Conservation (phyloP, 2,888 invertebrate genomes). For the Ypsolopha sequella region DNA sequence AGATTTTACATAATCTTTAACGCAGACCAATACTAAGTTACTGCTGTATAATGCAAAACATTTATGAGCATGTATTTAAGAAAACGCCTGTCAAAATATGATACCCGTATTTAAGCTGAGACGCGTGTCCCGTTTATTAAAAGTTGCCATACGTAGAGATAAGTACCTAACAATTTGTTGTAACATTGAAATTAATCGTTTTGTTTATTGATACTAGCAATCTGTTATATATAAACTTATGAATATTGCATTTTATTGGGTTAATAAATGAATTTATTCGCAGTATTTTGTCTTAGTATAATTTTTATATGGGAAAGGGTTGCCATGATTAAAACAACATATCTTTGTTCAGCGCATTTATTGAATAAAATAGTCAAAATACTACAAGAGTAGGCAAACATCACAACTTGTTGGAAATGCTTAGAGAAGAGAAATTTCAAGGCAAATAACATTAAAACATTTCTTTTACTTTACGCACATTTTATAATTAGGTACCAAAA, state of each 20-base stretch:
- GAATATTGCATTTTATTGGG: constrained; percentile 4
- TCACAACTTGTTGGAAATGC: constrained; percentile 67
- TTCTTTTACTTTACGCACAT: constrained; percentile 48
- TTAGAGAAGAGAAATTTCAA: constrained; percentile 52
- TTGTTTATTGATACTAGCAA: background rate
- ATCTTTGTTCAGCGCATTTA: constrained; percentile 57
- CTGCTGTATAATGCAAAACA: no score
- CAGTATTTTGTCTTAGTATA: background rate
- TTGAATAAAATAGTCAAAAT: constrained; percentile 68
- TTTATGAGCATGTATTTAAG: no score
- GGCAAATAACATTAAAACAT: constrained; percentile 50
- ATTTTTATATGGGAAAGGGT: background rate
- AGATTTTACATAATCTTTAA: constrained; percentile 26
- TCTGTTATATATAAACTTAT: background rate
- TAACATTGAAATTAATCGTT: constrained; percentile 15
- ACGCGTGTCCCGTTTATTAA: constrained; percentile 3
- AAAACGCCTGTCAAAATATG: background rate
- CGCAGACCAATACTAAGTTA: constrained; percentile 30
- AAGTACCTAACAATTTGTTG: constrained; percentile 26
- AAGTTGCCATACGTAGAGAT: constrained; percentile 42
- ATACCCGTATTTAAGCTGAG: background rate
- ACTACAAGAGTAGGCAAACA: constrained; percentile 69
- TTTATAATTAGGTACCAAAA: constrained; percentile 14
- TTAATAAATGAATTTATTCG: constrained; percentile 3
- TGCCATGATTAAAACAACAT: constrained; percentile 6